A percentile compares a stretch with the other conserved stretches of the same genome.
Evolutionary conservation across 2,888 invertebrate species (phyloP).

Genomic region (Troides aeacus): DNA sequence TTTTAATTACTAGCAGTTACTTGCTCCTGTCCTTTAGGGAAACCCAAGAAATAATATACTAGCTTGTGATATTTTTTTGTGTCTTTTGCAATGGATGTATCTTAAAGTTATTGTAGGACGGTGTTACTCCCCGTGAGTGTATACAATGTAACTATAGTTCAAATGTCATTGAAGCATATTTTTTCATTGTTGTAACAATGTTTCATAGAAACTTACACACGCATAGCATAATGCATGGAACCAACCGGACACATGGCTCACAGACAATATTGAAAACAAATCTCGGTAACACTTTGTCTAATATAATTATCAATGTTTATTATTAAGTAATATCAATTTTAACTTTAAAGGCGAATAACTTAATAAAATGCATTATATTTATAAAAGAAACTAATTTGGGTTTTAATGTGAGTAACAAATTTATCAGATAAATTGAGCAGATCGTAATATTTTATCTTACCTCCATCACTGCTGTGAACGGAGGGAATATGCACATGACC

Average conservation of each 20-base stretch:
- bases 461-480: no score
- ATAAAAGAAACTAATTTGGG: neutral
- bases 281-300: conserved; percentile 2
- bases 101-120: conserved; percentile 13
- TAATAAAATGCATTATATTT: conserved; percentile 15
- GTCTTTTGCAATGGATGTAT: conserved; percentile 10
- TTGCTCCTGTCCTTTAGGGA: conserved; percentile 20
- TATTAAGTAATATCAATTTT: conserved; percentile 4
- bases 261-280: conserved; percentile 28
- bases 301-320: conserved; percentile 1
- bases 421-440: conserved; percentile 1
- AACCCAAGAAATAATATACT: conserved; percentile 22
- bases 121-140: conserved; percentile 39
- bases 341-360: conserved; percentile 14
- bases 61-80: conserved; percentile 17
- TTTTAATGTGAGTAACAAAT: no score
- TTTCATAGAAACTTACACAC: conserved; percentile 43
- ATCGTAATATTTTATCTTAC: neutral
- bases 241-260: conserved; percentile 39
- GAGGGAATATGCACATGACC: no score
- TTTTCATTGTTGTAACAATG: conserved; percentile 64
- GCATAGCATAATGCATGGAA: conserved; percentile 40
- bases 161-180: conserved; percentile 68
- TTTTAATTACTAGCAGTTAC: conserved; percentile 17
- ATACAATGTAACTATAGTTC: conserved; percentile 53